phyloP scores from a whole-genome alignment of 1,140 invertebrate genomes.

The Ooceraea biroi region DNA sequence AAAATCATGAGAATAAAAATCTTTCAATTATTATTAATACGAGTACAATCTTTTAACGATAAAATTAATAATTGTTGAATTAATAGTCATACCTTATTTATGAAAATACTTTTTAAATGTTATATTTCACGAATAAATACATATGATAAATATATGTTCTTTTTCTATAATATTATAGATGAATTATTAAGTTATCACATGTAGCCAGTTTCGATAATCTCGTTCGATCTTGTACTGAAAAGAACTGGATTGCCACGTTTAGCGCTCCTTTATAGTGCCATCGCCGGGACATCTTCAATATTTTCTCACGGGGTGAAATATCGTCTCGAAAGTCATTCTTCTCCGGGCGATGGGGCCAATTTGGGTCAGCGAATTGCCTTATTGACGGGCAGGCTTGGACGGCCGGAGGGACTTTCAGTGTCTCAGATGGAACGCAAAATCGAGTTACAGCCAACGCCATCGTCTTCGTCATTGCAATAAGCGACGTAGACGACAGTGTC shows the following conservation, averaged over 20 bases:
- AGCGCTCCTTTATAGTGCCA: conserved; percentile 29
- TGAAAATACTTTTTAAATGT: background rate
- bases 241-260: conserved; percentile 51
- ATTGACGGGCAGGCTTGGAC: conserved; percentile 82
- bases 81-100: background rate
- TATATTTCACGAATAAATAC: background rate
- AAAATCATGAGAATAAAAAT: background rate
- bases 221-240: conserved; percentile 22
- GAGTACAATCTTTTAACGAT: background rate
- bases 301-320: conserved; percentile 72
- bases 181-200: background rate
- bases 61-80: conserved; percentile 1
- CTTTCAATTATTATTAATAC: no score
- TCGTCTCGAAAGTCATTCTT: conserved; percentile 80
- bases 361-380: conserved; percentile 85
- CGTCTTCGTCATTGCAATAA: conserved; percentile 74
- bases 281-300: conserved; percentile 60
- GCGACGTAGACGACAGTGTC: conserved; percentile 67
- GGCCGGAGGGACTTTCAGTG: conserved; percentile 79
- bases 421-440: conserved; percentile 86
- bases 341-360: conserved; percentile 81
- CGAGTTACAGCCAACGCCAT: conserved; percentile 78
- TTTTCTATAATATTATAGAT: background rate
- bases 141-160: background rate
- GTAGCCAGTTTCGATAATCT: background rate